Conservation (phyloP, 2,797 vertebrate genomes). For the Gymnocypris eckloni region DNA sequence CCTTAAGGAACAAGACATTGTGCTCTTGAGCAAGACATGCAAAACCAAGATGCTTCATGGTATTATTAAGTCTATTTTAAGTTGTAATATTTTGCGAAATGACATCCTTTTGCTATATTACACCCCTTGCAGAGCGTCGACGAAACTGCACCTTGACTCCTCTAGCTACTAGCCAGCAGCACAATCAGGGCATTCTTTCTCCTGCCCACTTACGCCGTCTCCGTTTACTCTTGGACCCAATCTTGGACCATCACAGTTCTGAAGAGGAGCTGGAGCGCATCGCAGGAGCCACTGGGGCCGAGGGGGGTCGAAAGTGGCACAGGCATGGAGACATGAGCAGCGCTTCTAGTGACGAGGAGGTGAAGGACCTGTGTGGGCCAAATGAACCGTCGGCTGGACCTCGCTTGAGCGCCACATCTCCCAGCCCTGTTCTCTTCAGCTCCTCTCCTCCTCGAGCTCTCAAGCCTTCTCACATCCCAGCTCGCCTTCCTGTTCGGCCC, state of each 20-base stretch:
- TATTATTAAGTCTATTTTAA: neutral
- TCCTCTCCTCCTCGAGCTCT: conserved; percentile 89
- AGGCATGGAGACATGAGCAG: conserved; percentile 81
- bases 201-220: conserved; percentile 81
- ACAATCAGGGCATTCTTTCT: conserved; percentile 87
- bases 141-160: conserved; percentile 87
- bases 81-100: neutral
- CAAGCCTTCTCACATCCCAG: conserved; percentile 77
- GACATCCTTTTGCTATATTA: neutral
- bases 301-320: conserved; percentile 86
- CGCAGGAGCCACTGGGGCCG: conserved; percentile 74
- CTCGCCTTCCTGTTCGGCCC: conserved; percentile 78
- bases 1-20: neutral
- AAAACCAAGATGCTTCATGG: neutral
- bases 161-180: conserved; percentile 88
- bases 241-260: conserved; percentile 88
- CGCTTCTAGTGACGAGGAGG: conserved; percentile 91
- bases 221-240: conserved; percentile 84
- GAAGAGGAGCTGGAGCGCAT: conserved; percentile 92
- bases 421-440: conserved; percentile 89
- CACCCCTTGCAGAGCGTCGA: conserved; percentile 79
- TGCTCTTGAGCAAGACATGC: neutral
- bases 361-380: conserved; percentile 84
- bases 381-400: conserved; percentile 69
- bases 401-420: conserved; percentile 70